Evolutionary conservation across 2,888 invertebrate species (phyloP), one percentile per base, ranked within the genome.

Genomic region (Cecidostiba fungosa): DNA sequence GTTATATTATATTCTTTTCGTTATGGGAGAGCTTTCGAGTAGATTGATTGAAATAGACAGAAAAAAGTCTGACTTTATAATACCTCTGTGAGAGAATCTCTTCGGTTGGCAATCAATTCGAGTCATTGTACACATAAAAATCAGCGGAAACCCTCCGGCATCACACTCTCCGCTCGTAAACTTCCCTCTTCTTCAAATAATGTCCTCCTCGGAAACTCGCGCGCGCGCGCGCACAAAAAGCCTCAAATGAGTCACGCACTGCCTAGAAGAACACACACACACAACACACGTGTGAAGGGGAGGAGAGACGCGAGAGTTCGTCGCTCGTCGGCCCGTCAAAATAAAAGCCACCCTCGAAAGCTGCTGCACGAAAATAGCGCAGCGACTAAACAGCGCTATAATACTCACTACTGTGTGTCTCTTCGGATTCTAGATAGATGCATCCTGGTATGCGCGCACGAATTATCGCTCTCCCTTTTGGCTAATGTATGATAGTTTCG

Each of bases 281-380:
- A 73, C 32, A 32, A 23, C 50, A 47, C 29, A 14, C 80, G 54
- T 5, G 50, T 12, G 50, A 70, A 69, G 43, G 62, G 39, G 23
- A 26, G 26, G 39, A 39, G 66, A 77, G 43, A 16, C 32, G 32
- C n/a, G 50, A 47, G 36, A 66, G 72, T 72, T 72, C 72, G 72
- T 72, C 72, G 72, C 72, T 72, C 72, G 43, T 72, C 54, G 82
- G 19, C 26, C 50, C 72, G 72, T 84, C 72, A 78, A 84, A 84
- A 78, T 73, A 78, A 72, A 83, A 72, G 83, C 70, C 72, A 83
- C 83, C 83, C 72, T 78, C 62, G 47, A 59, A 29, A 29, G 70
- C 73, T 19, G 14, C 19, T 8, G 6, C 76, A 43, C 59, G 47
- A 73, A 78, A 78, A 72, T 72, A 72, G 72, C 23, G 72, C 76